Conservation (phyloP, 2,888 invertebrate species). For the Patella depressa region DNA sequence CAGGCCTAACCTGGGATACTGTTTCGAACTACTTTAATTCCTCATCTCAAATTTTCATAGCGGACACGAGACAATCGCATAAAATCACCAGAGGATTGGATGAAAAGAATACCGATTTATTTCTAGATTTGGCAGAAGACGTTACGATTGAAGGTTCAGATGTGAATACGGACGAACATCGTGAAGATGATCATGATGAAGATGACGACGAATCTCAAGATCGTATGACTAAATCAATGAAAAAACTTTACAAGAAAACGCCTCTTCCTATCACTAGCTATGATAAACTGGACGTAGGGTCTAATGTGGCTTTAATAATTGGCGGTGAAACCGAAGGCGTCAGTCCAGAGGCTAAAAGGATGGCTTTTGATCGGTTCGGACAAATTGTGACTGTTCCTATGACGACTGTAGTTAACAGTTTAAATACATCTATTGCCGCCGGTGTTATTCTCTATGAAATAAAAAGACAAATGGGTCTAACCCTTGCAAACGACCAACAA, state of each 20-base stretch:
- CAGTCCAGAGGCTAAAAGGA: slow-evolving; percentile 79
- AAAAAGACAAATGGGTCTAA: slow-evolving; percentile 54
- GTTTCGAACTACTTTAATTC: slow-evolving; percentile 74
- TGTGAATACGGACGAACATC: slow-evolving; percentile 15
- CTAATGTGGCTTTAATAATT: slow-evolving; percentile 78
- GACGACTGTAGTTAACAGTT: slow-evolving; percentile 82
- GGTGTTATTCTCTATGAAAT: slow-evolving; percentile 89
- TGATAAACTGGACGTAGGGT: slow-evolving; percentile 36
- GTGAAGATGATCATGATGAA: slow-evolving; percentile 22
- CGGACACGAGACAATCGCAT: slow-evolving; percentile 36
- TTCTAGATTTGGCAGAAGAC: neutral
- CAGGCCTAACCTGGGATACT: slow-evolving; percentile 79
- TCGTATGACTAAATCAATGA: slow-evolving; percentile 9
- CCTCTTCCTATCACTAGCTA: slow-evolving; percentile 44
- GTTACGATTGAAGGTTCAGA: neutral
- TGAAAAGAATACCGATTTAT: neutral
- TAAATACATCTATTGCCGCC: slow-evolving; percentile 87
- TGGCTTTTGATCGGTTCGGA: slow-evolving; percentile 77
- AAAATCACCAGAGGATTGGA: slow-evolving; percentile 13
- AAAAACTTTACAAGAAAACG: slow-evolving; percentile 35
- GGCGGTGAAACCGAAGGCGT: slow-evolving; percentile 93
- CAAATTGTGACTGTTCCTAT: slow-evolving; percentile 85
- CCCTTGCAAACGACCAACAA: too few relatives aligned
- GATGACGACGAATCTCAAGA: slow-evolving; percentile 26
- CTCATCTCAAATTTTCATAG: slow-evolving; percentile 66